Evolutionary conservation across 2,797 vertebrate species (phyloP).

Genomic region (Brachyalestes nurse): DNA sequence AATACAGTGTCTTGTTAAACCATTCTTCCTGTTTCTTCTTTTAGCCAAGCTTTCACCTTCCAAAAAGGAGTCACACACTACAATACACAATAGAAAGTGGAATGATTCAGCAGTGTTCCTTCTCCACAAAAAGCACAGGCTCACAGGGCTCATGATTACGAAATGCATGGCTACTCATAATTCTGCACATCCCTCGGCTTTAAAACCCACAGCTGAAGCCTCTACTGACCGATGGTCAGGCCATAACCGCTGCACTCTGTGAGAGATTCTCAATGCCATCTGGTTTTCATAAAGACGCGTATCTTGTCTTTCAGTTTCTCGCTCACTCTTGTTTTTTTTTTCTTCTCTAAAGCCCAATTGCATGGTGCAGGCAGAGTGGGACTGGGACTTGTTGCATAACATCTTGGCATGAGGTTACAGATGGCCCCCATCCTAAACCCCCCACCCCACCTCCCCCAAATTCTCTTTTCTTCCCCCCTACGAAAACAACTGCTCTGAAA

Average conservation of each 20-base stretch:
- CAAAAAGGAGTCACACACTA: background rate
- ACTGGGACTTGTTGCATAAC: slow-evolving; percentile 55
- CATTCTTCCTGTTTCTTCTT: background rate
- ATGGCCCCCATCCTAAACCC: slow-evolving; percentile 46
- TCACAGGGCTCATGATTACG: background rate
- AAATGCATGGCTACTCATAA: slow-evolving; percentile 21
- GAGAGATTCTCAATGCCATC: slow-evolving; percentile 42
- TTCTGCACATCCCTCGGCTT: slow-evolving; percentile 12
- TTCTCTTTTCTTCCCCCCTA: slow-evolving; percentile 14
- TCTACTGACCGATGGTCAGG: slow-evolving; percentile 21
- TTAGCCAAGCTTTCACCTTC: slow-evolving; percentile 9
- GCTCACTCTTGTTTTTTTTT: slow-evolving; percentile 17
- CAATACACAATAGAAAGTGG: background rate
- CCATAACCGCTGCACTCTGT: slow-evolving; percentile 9
- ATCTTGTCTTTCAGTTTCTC: slow-evolving; percentile 45
- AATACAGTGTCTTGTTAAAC: background rate
- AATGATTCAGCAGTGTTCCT: slow-evolving; percentile 1
- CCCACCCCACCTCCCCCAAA: background rate
- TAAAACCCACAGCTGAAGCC: slow-evolving; percentile 25
- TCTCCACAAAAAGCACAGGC: background rate
- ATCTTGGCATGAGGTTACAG: slow-evolving; percentile 33
- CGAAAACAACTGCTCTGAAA: background rate
- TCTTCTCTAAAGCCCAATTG: background rate
- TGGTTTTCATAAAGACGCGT: slow-evolving; percentile 53
- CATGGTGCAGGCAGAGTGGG: slow-evolving; percentile 26